These are phyloP conservation scores for Bimastos eiseni DNA, from an alignment of 2,888 invertebrate species.

Conservation along the genomic window DNA sequence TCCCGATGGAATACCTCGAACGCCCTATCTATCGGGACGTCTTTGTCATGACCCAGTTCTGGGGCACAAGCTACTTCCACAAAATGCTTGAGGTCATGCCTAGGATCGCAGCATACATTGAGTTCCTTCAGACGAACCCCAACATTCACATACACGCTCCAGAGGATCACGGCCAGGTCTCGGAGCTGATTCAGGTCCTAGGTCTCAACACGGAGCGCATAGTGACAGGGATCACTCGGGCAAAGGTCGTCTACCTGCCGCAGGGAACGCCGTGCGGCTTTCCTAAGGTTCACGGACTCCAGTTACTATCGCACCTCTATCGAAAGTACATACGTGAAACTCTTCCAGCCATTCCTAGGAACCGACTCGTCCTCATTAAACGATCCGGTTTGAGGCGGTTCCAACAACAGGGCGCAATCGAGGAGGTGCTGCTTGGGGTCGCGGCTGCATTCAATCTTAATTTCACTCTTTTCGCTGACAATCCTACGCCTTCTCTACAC, in stretches of 20 bases:
- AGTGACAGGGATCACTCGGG: constrained; percentile 39
- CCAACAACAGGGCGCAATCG: constrained; percentile 25
- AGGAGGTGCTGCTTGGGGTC: constrained; percentile 29
- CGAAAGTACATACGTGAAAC: background rate
- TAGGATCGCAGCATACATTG: constrained; percentile 42
- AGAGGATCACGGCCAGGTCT: constrained; percentile 37
- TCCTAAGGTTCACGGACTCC: constrained; percentile 36
- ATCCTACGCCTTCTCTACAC: constrained; percentile 39
- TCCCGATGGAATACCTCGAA: constrained; percentile 35
- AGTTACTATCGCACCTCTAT: constrained; percentile 29
- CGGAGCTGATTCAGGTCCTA: constrained; percentile 35
- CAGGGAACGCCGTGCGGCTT: constrained; percentile 46
- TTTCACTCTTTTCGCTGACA: constrained; percentile 41
- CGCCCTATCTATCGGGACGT: constrained; percentile 42
- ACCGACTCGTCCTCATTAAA: constrained; percentile 37
- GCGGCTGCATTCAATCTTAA: constrained; percentile 30
- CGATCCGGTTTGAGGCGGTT: constrained; percentile 37
- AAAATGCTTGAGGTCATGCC: constrained; percentile 43
- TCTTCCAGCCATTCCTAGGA: background rate
- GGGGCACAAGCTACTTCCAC: constrained; percentile 44
- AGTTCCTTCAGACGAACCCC: constrained; percentile 39
- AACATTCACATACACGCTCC: constrained; percentile 41
- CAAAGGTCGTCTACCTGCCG: constrained; percentile 43
- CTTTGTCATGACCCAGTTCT: constrained; percentile 44
- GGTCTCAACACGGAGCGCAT: constrained; percentile 40